A percentile compares a stretch with the other conserved stretches of the same genome.
These are phyloP conservation scores for Pomatorhinus ruficollis DNA, from an alignment of 2,113 vertebrate genomes.

Conservation along the genomic window DNA sequence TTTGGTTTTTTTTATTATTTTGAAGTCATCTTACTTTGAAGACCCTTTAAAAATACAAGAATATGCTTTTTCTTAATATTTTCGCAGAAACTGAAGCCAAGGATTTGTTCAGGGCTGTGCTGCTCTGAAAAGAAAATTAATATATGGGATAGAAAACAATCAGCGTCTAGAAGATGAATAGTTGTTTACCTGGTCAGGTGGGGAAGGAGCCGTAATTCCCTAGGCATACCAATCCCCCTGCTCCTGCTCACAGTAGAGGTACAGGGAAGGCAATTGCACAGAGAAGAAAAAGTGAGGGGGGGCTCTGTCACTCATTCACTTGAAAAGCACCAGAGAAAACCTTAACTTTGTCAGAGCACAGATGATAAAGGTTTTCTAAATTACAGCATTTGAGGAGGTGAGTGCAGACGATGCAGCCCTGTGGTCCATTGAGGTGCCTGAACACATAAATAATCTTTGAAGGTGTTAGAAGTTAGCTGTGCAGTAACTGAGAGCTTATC, in stretches of 20 bases:
- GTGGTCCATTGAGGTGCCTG: neutral
- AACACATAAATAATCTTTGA: slow-evolving; percentile 1
- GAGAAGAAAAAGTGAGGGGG: neutral
- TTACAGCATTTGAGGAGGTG: neutral
- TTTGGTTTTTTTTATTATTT: neutral
- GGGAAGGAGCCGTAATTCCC: neutral
- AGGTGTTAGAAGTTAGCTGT: neutral
- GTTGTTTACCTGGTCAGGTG: neutral
- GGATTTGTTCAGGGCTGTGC: neutral
- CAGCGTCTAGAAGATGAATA: neutral
- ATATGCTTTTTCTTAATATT: neutral
- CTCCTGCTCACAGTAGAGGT: neutral
- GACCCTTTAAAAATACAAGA: neutral
- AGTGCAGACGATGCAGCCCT: neutral
- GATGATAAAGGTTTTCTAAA: neutral
- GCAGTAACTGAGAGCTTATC: neutral
- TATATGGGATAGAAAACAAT: neutral
- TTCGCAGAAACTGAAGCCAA: neutral
- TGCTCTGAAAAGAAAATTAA: neutral
- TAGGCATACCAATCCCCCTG: neutral
- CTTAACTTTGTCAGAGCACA: neutral
- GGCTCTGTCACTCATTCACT: neutral
- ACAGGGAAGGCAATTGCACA: neutral
- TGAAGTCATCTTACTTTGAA: neutral
- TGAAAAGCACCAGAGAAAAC: neutral